Evolutionary conservation across 2,888 invertebrate genomes (phyloP), one percentile per base, ranked within the genome.

Genomic region (Catocala nupta): DNA sequence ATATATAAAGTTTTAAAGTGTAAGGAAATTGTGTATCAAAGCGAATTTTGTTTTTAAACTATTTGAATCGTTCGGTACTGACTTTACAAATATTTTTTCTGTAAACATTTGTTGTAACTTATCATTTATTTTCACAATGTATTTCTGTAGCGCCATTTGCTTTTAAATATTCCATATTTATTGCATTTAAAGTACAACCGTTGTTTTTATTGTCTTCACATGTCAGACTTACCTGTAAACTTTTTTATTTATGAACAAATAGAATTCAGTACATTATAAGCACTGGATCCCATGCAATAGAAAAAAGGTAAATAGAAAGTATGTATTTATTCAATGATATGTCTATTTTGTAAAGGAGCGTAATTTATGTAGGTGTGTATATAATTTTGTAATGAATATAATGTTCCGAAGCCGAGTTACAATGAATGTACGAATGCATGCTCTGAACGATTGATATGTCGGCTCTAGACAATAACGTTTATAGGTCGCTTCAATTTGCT

Each of bases 401-500:
- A 50, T 65, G 52, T 71, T 71, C 55, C 55, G 60, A 63, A 64
- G 67, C 64, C 75, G 67, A 65, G 62, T 61, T 60, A 25, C 61
- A 62, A 68, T 63, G 50, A 36, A 34, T 48, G 62, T 57, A 63
- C 50, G 47, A 73, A 55, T 62, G 56, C 50, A 52, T 59, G 47
- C 62, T 66, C 56, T 47, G 55, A 59, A 59, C 58, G 63, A 63
- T 75, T 62, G 68, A 60, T 58, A 63, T 49, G 60, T 67, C 68
- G 69, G 50, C 63, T 73, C 69, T 73, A 68, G 79, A 77, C 77
- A 77, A 77, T 78, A 77, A 77, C 64, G 59, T 70, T 70, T 75
- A 60, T 72, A 75, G 73, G 70, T 65, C 73, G 65, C 59, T 72
- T 66, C 62, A 78, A 71, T 75, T 76, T 75, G 69, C 53, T 68